phyloP scores from a whole-genome alignment of 1,140 invertebrate genomes.

The Euwallacea similis region DNA sequence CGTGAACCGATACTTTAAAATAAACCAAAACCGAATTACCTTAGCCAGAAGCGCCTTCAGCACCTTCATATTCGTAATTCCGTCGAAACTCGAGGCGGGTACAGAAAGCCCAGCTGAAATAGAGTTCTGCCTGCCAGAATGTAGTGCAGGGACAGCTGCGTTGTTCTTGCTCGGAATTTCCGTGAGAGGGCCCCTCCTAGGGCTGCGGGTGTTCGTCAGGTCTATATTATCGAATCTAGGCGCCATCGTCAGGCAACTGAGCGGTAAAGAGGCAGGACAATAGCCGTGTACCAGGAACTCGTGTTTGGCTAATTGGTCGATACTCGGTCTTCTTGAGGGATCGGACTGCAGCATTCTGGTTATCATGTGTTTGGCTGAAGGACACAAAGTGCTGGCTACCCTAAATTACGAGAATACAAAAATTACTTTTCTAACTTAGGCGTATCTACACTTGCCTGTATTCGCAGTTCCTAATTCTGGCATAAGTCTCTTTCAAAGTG shows the following conservation, averaged over 20 bases:
- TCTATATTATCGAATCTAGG: constrained; percentile 76
- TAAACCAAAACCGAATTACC: too few species aligned
- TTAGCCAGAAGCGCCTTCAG: too few species aligned
- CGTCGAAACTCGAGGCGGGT: too few species aligned
- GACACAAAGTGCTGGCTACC: constrained; percentile 72
- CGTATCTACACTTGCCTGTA: constrained; percentile 63
- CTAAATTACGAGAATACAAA: constrained; percentile 47
- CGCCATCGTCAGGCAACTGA: constrained; percentile 89
- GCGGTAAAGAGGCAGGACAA: constrained; percentile 78
- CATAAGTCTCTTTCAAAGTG: constrained; percentile 86
- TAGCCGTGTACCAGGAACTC: constrained; percentile 72
- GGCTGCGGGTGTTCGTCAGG: constrained; percentile 47
- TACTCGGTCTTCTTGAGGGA: constrained; percentile 77
- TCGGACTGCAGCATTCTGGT: constrained; percentile 80
- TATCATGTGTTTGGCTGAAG: constrained; percentile 79
- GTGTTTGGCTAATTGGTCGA: constrained; percentile 75
- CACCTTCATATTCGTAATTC: too few species aligned
- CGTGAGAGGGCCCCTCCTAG: constrained; percentile 64
- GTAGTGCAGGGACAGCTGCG: too few species aligned
- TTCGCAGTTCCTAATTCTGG: constrained; percentile 89
- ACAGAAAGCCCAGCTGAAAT: too few species aligned
- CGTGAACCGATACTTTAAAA: too few species aligned
- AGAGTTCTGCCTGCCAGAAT: too few species aligned
- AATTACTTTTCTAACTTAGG: background rate
- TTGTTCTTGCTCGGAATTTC: too few species aligned